A percentile compares a stretch with the other conserved stretches of the same genome.
Conservation (phyloP, 2,113 vertebrate species). For the Bettongia penicillata region DNA sequence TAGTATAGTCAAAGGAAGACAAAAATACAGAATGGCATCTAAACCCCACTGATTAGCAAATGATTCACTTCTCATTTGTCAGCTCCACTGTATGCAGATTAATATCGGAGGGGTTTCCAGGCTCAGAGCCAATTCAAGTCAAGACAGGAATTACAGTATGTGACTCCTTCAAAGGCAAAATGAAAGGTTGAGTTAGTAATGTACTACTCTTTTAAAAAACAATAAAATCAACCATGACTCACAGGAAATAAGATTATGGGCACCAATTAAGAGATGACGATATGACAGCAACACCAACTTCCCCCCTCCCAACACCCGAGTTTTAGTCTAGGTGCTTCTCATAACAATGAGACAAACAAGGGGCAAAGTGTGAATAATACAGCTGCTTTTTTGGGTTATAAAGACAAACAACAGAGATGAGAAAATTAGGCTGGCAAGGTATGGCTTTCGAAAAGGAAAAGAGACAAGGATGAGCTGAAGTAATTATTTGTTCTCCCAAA, state of each 20-base stretch:
- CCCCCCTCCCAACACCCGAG: neutral
- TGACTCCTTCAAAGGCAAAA: constrained; percentile 39
- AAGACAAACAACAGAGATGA: constrained; percentile 24
- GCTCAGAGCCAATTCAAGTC: neutral
- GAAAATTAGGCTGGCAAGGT: neutral
- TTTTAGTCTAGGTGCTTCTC: neutral
- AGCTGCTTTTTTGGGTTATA: constrained; percentile 27
- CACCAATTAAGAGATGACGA: constrained; percentile 45
- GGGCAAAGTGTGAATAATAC: neutral
- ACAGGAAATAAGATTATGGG: constrained; percentile 8
- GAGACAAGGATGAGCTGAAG: constrained; percentile 23
- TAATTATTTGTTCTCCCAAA: constrained; percentile 46
- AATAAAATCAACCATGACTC: neutral
- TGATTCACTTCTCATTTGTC: neutral
- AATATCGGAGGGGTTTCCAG: neutral
- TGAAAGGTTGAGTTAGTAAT: neutral
- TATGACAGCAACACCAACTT: neutral
- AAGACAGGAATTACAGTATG: neutral
- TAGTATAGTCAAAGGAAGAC: neutral
- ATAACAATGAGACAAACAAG: neutral
- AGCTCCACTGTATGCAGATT: neutral
- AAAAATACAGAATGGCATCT: neutral
- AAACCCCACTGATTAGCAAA: neutral
- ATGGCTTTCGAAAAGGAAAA: constrained; percentile 48
- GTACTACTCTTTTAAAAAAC: neutral